phyloP scores from a whole-genome alignment of 2,888 invertebrate species.

The Drosophila mimica region DNA sequence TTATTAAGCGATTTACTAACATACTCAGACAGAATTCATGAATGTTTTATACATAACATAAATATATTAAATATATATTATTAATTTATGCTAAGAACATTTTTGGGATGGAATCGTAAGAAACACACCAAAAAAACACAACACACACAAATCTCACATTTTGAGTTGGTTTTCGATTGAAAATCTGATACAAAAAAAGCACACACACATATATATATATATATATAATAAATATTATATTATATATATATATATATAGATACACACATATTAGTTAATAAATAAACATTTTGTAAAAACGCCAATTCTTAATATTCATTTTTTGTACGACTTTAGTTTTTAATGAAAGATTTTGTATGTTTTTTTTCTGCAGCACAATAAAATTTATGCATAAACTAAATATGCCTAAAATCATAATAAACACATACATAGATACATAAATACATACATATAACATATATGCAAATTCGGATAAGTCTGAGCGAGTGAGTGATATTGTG shows the following conservation, averaged over 20 bases:
- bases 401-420: constrained; percentile 34
- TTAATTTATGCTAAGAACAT: constrained; percentile 32
- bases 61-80: constrained; percentile 24
- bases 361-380: constrained; percentile 20
- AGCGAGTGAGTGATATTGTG: constrained; percentile 85
- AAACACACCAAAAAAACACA: constrained; percentile 35
- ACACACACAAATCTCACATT: constrained; percentile 29
- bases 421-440: constrained; percentile 37
- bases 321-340: constrained; percentile 53
- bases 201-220: constrained; percentile 12
- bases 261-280: constrained; percentile 63
- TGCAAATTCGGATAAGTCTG: constrained; percentile 85
- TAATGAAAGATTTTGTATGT: constrained; percentile 18
- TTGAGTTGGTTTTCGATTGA: constrained; percentile 38
- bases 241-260: constrained; percentile 22
- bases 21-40: constrained; percentile 73
- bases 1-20: constrained; percentile 67
- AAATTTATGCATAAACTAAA: constrained; percentile 29
- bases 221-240: constrained; percentile 20
- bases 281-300: constrained; percentile 57
- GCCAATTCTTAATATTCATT: constrained; percentile 38
- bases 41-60: constrained; percentile 61
- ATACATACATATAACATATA: constrained; percentile 45
- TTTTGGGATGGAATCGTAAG: constrained; percentile 21
- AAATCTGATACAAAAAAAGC: constrained; percentile 5